Conservation (phyloP, 2,888 invertebrate genomes). For the Tetropium fuscum region DNA sequence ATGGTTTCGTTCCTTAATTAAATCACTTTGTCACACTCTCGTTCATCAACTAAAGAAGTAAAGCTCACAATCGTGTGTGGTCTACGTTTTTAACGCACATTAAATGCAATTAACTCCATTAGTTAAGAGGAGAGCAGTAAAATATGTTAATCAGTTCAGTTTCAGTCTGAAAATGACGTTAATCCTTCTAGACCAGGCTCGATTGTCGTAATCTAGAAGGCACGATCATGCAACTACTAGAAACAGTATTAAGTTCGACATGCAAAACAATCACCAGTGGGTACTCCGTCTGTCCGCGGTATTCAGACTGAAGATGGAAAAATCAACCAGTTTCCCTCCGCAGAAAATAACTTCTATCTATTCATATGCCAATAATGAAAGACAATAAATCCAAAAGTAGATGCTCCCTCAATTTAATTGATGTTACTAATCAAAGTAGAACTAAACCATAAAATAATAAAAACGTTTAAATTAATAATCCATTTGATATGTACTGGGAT, state of each 20-base stretch:
- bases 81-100: constrained; percentile 45
- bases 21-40: constrained; percentile 50
- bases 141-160: constrained; percentile 39
- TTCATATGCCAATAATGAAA: no score
- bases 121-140: constrained; percentile 31
- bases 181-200: constrained; percentile 34
- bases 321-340: no score
- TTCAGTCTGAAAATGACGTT: constrained; percentile 31
- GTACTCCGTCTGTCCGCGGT: constrained; percentile 63
- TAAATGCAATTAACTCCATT: constrained; percentile 42
- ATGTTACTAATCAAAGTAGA: no score
- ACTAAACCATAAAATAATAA: no score
- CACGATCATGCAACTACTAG: constrained; percentile 36
- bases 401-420: no score
- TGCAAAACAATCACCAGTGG: constrained; percentile 55
- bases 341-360: no score
- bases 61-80: constrained; percentile 54
- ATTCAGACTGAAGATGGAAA: constrained; percentile 53
- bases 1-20: no score
- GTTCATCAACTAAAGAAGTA: constrained; percentile 48
- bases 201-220: constrained; percentile 30
- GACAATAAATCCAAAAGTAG: no score
- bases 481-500: no score
- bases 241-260: constrained; percentile 29
- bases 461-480: no score